Evolutionary conservation across 2,888 invertebrate species (phyloP).

Genomic region (Polylopha cassiicola): DNA sequence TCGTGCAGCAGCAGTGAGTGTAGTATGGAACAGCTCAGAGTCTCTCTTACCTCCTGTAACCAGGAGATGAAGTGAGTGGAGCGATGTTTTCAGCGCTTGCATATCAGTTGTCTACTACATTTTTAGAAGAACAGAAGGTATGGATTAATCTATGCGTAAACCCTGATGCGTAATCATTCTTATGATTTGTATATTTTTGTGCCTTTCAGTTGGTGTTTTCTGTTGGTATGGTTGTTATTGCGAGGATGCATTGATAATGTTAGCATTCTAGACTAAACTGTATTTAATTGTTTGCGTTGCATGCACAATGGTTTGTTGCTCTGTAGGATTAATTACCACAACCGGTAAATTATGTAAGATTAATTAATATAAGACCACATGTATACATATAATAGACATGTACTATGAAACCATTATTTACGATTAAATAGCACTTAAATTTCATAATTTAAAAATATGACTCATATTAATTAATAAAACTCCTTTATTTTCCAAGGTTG

Average conservation of each 20-base stretch:
- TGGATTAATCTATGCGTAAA: slow-evolving; percentile 16
- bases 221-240: no score
- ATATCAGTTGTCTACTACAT: slow-evolving; percentile 64
- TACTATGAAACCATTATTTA: no score
- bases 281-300: no score
- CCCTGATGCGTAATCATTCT: background rate
- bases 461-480: slow-evolving; percentile 3
- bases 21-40: slow-evolving; percentile 41
- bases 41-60: slow-evolving; percentile 38
- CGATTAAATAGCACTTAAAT: no score
- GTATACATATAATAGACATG: no score
- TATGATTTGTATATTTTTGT: slow-evolving; percentile 1
- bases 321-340: no score
- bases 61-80: slow-evolving; percentile 42
- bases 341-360: no score
- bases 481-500: no score
- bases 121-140: slow-evolving; percentile 65
- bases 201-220: slow-evolving; percentile 8
- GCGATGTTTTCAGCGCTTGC: slow-evolving; percentile 67
- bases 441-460: slow-evolving; percentile 3
- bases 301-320: no score
- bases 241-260: no score
- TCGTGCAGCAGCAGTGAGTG: slow-evolving; percentile 21
- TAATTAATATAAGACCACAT: no score
- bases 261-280: no score